phyloP scores from a whole-genome alignment of 1,140 invertebrate genomes.

The Penaeus indicus region DNA sequence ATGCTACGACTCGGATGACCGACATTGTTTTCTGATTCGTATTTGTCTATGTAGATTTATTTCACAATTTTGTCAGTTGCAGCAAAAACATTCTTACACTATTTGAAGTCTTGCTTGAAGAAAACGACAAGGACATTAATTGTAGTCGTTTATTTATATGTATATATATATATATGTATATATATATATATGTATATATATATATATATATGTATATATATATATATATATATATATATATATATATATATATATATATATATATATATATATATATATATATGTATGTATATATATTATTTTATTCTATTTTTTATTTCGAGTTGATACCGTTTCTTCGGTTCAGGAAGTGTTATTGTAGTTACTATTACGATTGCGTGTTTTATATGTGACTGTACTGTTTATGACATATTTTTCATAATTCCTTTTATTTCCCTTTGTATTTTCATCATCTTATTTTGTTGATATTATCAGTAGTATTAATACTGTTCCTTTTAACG shows the following conservation, averaged over 20 bases:
- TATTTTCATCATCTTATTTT: too few species aligned
- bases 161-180: constrained; percentile 19
- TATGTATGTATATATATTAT: neutral
- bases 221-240: constrained; percentile 6
- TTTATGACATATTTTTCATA: too few species aligned
- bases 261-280: constrained; percentile 6
- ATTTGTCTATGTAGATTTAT: neutral
- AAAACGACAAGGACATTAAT: neutral
- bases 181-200: neutral
- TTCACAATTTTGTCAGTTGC: neutral
- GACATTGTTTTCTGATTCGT: neutral
- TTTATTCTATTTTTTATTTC: too few species aligned
- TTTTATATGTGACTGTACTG: too few species aligned
- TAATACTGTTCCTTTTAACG: too few species aligned
- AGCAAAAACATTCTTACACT: neutral
- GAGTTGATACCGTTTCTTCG: too few species aligned
- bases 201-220: neutral
- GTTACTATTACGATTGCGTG: too few species aligned
- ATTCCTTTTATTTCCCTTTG: too few species aligned
- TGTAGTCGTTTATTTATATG: neutral
- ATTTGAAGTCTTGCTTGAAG: neutral
- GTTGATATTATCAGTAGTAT: too few species aligned
- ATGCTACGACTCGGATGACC: too few species aligned
- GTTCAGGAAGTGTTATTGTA: too few species aligned
- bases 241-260: neutral